Evolutionary conservation across 2,888 invertebrate species (phyloP), one percentile per base, ranked within the genome.

Genomic region (Thalpophila matura): DNA sequence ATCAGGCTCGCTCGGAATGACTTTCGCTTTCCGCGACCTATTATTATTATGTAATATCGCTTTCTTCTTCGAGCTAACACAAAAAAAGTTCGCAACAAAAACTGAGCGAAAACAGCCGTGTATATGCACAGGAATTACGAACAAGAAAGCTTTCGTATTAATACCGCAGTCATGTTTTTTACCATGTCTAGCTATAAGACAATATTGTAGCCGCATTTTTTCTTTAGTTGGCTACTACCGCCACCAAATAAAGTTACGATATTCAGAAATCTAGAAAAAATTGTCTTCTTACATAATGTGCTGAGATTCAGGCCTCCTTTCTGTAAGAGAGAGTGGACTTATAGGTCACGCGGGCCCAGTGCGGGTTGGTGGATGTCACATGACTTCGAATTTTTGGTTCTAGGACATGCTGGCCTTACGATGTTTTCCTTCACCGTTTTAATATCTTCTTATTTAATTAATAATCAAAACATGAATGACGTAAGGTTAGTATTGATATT

Each of bases 21-120:
- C 85, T 86, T 86, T 87, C 84, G 69, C 79, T 88, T 87, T 87
- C 81, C 62, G 73, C 74, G 80, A 69, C 75, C 79, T 72, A 79
- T 80, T 81, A 83, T 80, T 80, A 76, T n/a, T 66, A 74, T 69
- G 75, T 75, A 79, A 79, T 68, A 74, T 60, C 53, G 64, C 68
- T 74, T 79, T 77, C 77, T 60, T 77, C 69, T 70, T 70, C 61
- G 53, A 63, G 53, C 60, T 51, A 60, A 61, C 46, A 68, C 57
- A 71, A 57, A 75, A 78, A 73, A 76, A 72, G 56, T 77, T 74
- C 59, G 69, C 60, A 72, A 78, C 70, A 68, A 80, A 70, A 74
- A 70, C 67, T 65, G 64, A 59, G 61, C 63, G 58, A 78, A 72
- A 77, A 71, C 62, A 55, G 63, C 51, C 61, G 66, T 67, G 69